phyloP scores from a whole-genome alignment of 64 coral and sea anemone species.

The Montipora capricornis region DNA sequence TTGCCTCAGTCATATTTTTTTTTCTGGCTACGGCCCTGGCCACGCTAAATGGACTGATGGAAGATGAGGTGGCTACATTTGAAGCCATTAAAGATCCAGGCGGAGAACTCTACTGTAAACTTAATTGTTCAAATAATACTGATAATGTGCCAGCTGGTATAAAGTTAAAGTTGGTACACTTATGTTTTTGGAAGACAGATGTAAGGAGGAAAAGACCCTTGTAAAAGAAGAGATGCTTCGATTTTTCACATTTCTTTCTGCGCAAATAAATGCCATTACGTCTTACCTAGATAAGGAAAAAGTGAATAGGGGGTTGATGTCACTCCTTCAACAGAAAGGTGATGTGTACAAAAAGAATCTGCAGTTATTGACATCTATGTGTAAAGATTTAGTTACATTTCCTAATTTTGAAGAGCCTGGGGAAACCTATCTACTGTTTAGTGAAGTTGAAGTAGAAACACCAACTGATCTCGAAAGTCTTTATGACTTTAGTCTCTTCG shows the following conservation, averaged over 20 bases:
- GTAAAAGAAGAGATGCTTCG: not conserved
- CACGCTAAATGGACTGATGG: not conserved
- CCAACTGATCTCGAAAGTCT: not conserved
- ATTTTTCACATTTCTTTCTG: not conserved
- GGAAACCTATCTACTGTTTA: conserved; percentile 18
- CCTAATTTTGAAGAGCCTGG: not conserved
- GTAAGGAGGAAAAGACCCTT: conserved; percentile 23
- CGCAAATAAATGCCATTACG: not conserved
- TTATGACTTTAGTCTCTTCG: not conserved
- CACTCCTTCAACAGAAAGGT: conserved; percentile 6
- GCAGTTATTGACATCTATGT: not conserved
- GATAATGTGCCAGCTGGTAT: not conserved
- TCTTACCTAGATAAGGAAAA: not conserved
- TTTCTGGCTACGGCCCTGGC: not conserved
- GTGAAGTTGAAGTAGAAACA: conserved; percentile 17
- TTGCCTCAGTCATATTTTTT: too few species aligned
- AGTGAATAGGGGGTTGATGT: not conserved
- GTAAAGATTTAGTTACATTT: not conserved
- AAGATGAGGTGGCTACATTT: not conserved
- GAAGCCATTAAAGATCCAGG: conserved; percentile 24
- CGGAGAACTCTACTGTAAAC: not conserved
- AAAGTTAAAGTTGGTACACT: conserved; percentile 16
- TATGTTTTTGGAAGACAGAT: conserved; percentile 3
- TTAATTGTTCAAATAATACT: not conserved
- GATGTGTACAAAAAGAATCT: conserved; percentile 1